Evolutionary conservation across 1,140 invertebrate genomes (phyloP), one percentile per base, ranked within the genome.

Genomic region (Drosophila obscura): DNA sequence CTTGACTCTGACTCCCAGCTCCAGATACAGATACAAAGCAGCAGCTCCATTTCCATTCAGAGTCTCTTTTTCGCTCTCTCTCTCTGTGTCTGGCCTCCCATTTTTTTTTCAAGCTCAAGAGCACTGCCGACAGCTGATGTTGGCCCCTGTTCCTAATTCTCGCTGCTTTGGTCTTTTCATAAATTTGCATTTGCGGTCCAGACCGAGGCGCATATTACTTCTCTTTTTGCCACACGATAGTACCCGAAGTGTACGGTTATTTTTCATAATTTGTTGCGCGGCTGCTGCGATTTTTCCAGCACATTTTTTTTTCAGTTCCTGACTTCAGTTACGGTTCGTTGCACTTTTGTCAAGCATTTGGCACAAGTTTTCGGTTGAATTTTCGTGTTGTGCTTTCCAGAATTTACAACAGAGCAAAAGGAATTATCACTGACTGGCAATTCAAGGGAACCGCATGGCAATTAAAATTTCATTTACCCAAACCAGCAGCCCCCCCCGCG

Each of bases 91-190:
- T 73, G 81, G 51, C 57, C 41, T 11, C 11, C 11, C 35, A 39
- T 39, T 39, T 39, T 39, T 81, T n/a, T 73, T 85, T 85, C 82
- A 87, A 85, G 82, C 83, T 85, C 83, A 85, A 85, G 82, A 85
- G 82, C 82, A 82, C 50, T 43, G 73, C 44, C 73, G 66, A 64
- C 72, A 75, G 62, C 75, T 67, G 73, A 76, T 66, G 62, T 61
- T 50, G 53, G 61, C 50, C 62, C 51, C 57, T 73, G 67, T 52
- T 44, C 73, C 57, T 51, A 59, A 56, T 65, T 65, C 64, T 48
- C 55, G 43, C 53, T 58, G 72, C 60, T 68, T 79, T 67, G 72
- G 73, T 80, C 74, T 87, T 87, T 81, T 83, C 65, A 83, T 79
- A 55, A 83, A 83, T 84, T 80, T 65, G 66, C 66, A 82, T 77